Conservation (phyloP, 1,140 invertebrate species). For the Melitaea cinxia region DNA sequence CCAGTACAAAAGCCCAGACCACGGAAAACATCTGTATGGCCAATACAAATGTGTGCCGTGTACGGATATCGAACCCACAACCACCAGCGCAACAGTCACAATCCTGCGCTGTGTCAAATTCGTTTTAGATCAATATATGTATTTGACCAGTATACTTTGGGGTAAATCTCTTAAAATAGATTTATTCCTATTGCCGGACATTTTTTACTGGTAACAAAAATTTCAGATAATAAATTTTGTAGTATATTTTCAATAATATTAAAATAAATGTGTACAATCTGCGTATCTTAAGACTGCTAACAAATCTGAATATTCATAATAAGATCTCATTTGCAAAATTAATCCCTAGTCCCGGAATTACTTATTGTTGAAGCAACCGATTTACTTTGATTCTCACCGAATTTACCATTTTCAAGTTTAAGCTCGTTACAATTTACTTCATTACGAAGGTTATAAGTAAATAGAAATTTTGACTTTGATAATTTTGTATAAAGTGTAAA, state of each 20-base stretch:
- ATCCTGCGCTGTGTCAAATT: too few species aligned
- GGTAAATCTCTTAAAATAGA: too few species aligned
- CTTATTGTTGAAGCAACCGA: conserved; percentile 13
- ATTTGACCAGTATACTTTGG: too few species aligned
- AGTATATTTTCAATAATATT: conserved; percentile 2
- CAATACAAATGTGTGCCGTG: too few species aligned
- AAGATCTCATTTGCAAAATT: conserved; percentile 22
- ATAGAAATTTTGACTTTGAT: conserved; percentile 11
- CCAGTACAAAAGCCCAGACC: too few species aligned
- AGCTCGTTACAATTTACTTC: conserved; percentile 11
- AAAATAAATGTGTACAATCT: conserved; percentile 11
- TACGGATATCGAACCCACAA: too few species aligned
- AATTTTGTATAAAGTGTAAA: conserved; percentile 14
- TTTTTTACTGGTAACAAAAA: too few species aligned
- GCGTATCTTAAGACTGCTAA: conserved; percentile 14
- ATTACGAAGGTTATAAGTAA: conserved; percentile 15
- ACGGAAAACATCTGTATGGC: too few species aligned
- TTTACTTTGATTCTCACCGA: conserved; percentile 18
- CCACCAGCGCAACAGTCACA: too few species aligned
- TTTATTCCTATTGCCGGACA: too few species aligned
- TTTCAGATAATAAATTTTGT: too few species aligned
- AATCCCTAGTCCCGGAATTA: conserved; percentile 13
- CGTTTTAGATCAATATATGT: too few species aligned
- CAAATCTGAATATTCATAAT: conserved; percentile 19
- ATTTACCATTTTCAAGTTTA: conserved; percentile 12